Evolutionary conservation across 2,797 vertebrate genomes (phyloP).

Genomic region (Pyrocephalus nanus): DNA sequence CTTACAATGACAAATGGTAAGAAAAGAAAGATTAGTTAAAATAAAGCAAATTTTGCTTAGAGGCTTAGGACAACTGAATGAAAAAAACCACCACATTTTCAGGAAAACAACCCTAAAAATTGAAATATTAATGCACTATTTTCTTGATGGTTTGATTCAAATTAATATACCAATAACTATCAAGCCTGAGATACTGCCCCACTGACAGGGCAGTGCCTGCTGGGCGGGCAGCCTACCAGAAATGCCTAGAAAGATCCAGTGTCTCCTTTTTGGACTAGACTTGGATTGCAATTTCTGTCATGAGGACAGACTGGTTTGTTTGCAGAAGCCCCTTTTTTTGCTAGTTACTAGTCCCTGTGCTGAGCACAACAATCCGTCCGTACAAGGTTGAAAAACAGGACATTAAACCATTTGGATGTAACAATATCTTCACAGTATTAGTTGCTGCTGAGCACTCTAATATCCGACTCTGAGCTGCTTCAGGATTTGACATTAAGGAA

Average conservation of each 20-base stretch:
- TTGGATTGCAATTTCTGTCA: background rate
- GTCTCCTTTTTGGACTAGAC: background rate
- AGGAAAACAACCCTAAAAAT: background rate
- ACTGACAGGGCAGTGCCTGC: background rate
- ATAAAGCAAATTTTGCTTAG: background rate
- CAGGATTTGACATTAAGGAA: background rate
- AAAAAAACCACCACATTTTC: fast-evolving
- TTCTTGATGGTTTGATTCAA: background rate
- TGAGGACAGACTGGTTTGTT: background rate
- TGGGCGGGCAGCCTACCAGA: background rate
- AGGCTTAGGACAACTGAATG: background rate
- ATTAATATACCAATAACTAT: background rate
- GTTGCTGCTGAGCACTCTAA: background rate
- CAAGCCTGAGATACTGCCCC: background rate
- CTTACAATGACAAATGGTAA: background rate
- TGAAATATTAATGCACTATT: background rate
- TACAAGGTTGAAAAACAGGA: background rate
- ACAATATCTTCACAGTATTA: background rate
- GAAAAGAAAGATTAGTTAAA: background rate
- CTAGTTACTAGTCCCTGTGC: background rate
- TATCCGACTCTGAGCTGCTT: background rate
- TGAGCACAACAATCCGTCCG: background rate
- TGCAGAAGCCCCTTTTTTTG: background rate
- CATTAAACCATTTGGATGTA: background rate
- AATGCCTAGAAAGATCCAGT: background rate